Conservation (phyloP, 2,113 vertebrate genomes). For the Condylura cristata region DNA sequence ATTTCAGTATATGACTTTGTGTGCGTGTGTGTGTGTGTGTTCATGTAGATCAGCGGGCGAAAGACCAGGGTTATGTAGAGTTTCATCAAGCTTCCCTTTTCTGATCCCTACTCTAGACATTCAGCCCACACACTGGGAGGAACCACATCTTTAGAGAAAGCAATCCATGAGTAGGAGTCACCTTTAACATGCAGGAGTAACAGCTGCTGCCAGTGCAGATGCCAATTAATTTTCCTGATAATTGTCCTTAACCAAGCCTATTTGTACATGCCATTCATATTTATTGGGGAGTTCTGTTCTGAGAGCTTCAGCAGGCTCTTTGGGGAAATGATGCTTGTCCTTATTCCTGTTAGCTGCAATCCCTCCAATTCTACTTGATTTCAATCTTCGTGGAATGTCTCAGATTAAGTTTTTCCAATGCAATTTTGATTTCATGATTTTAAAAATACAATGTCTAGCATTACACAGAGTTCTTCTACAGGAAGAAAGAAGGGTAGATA, state of each 20-base stretch:
- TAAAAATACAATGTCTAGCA: neutral
- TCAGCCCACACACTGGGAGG: neutral
- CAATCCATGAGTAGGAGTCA: neutral
- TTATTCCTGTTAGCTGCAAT: neutral
- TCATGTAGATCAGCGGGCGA: neutral
- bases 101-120: neutral
- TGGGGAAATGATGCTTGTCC: neutral
- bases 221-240: neutral
- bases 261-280: neutral
- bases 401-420: conserved; percentile 5
- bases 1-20: neutral
- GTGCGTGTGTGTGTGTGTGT: neutral
- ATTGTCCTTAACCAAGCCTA: neutral
- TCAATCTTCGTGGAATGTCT: conserved; percentile 17
- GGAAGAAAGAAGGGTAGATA: neutral
- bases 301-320: neutral
- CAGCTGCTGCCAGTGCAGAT: neutral
- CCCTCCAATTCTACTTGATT: neutral
- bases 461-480: neutral
- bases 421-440: neutral
- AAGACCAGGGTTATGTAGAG: neutral
- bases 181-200: neutral
- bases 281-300: neutral
- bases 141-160: neutral
- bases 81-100: neutral